Evolutionary conservation across 2,888 invertebrate genomes (phyloP).

Genomic region (Pollenia griseotomentosa): DNA sequence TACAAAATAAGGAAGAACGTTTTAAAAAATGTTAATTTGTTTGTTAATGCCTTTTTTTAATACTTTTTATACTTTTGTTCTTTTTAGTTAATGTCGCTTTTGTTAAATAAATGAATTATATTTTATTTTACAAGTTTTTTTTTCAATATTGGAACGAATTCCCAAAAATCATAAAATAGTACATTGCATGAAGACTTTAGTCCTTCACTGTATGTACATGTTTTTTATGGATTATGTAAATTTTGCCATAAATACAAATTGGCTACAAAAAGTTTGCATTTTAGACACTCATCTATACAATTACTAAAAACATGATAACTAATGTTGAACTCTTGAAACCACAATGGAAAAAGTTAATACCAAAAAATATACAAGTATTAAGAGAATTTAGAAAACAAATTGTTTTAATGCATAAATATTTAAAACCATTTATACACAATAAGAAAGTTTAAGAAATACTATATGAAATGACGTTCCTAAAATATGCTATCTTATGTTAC

Average conservation of each 20-base stretch:
- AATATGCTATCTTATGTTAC: too few species aligned
- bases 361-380: not conserved
- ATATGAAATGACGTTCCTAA: not conserved
- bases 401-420: not conserved
- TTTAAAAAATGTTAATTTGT: too few species aligned
- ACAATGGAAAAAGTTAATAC: constrained; percentile 19
- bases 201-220: not conserved
- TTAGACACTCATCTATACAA: not conserved
- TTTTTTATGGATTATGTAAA: constrained; percentile 19
- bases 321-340: constrained; percentile 34
- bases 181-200: too few species aligned
- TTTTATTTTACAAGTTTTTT: too few species aligned
- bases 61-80: too few species aligned
- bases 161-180: too few species aligned
- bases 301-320: not conserved
- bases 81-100: too few species aligned
- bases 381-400: not conserved
- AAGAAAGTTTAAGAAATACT: not conserved
- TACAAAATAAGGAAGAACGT: too few species aligned
- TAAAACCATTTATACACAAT: not conserved
- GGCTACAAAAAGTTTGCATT: not conserved
- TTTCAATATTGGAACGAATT: too few species aligned
- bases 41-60: too few species aligned
- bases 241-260: constrained; percentile 37
- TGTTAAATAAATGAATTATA: too few species aligned